phyloP scores from a whole-genome alignment of 2,888 invertebrate genomes.

The Drosophila prolongata region DNA sequence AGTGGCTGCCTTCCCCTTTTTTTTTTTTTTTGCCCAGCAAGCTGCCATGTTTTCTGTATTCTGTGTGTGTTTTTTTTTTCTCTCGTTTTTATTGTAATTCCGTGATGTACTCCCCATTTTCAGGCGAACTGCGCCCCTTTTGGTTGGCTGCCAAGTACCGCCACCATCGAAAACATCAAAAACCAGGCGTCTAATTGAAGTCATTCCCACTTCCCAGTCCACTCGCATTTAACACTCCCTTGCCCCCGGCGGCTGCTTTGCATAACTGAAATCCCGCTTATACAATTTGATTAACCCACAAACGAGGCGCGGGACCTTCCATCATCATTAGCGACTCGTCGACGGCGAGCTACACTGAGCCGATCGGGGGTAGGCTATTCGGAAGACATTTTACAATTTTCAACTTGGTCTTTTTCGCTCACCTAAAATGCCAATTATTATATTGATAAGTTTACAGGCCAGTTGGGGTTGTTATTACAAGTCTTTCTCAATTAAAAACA shows the following conservation, averaged over 20 bases:
- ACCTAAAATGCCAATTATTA: too few relatives aligned
- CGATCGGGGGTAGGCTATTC: background rate
- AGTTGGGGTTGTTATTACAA: too few relatives aligned
- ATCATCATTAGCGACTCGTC: constrained; percentile 71
- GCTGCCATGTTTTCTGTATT: constrained; percentile 68
- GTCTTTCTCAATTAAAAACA: too few relatives aligned
- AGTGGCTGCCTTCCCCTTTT: constrained; percentile 65
- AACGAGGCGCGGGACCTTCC: constrained; percentile 60
- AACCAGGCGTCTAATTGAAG: constrained; percentile 65
- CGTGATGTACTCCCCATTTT: constrained; percentile 34
- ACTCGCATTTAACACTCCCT: constrained; percentile 25
- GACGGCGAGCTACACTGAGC: constrained; percentile 18
- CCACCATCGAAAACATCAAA: constrained; percentile 56
- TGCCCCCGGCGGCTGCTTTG: constrained; percentile 56
- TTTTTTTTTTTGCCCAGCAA: constrained; percentile 22
- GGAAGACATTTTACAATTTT: background rate
- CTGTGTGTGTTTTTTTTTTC: background rate
- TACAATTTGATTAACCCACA: constrained; percentile 73
- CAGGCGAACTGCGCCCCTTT: constrained; percentile 66
- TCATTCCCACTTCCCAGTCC: constrained; percentile 36
- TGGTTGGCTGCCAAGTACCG: constrained; percentile 66
- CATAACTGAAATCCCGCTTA: constrained; percentile 57
- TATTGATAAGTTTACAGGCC: too few relatives aligned
- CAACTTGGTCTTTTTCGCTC: too few relatives aligned
- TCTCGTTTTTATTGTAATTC: constrained; percentile 26